Base-by-base conservation (phyloP, 1,140 invertebrate genomes). In the Monochamus saltuarius region DNA sequence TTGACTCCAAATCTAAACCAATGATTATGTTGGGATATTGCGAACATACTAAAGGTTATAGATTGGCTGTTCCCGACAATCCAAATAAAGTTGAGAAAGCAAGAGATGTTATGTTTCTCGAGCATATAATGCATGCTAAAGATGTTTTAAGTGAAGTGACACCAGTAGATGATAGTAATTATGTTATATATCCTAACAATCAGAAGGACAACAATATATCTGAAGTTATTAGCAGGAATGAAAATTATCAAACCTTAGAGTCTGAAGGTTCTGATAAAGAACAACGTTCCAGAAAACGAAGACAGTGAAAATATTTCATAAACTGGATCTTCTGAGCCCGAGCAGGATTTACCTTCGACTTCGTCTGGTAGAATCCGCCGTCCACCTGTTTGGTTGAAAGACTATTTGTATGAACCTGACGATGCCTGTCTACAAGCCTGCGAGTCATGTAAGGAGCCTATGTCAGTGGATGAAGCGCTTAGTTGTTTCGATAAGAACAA, bases 1-100 rank as follows among this genome's bases (percentile, higher is more conserved):
- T n/a, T n/a, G n/a, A 50, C 9, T 10, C 29, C 0, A 50, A 50
- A 50, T 50, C 47, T 50, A 50, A 50, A 35, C 10, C 29, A n/a
- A n/a, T 29, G 10, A n/a, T 50, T 35, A 50, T 50, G 47, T 22
- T 35, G 4, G 22, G 47, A 13, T 50, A 50, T 29, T 50, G 19
- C 37, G 47, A 50, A 13, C 47, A 50, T 29, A 29, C 45, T 7
- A 47, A 47, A 22, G 45, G 13, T 19, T 47, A 47, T 47, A 14
- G 45, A 14, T 19, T 19, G 8, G 14, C 19, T 47, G 45, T 19
- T 17, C 45, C 45, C 17, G 9, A 39, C 37, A 1, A 1, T n/a
- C n/a, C n/a, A n/a, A n/a, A n/a, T n/a, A n/a, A 11, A 13, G 42
- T 13, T 11, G 13, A 10, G 13, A 45, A 17, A 45, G 13, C 1